Evolutionary conservation across 1,140 invertebrate species (phyloP), one percentile per base, ranked within the genome.

Genomic region (Scaptomyza pallida): DNA sequence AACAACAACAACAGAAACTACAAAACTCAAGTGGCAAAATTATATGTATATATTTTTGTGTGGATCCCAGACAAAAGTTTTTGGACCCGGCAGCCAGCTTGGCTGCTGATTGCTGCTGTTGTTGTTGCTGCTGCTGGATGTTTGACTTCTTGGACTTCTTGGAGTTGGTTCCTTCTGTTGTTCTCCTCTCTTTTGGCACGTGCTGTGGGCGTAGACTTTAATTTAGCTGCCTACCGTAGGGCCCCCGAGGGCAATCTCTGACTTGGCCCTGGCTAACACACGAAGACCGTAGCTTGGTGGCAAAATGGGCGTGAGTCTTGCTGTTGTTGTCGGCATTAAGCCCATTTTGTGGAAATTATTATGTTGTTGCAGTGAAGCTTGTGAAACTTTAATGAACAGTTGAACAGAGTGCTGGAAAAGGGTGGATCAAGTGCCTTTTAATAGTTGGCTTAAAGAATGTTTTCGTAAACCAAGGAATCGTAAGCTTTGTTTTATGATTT

Each of bases 201-300:
- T 85, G 81, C 82, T 85, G 77, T 77, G 81, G 81, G 81, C 81
- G 81, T 85, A 71, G 37, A 78, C 82, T 76, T 77, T 60, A 77
- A 83, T 83, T 83, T 83, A 47, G 69, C 60, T 67, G 45, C 65
- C 55, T 72, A 60, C 55, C 50, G 35, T 45, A 60, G 12, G 50
- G 67, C 75, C 80, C 44, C 57, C 70, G 67, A 78, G 73, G 68
- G 57, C 19, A 44, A 43, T 41, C 35, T 44, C 19, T 54, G 19
- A 15, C 26, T 21, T 55, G 55, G 33, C 48, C 48, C 16, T 30
- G 43, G 45, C 30, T 5, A 26, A 44, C 52, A 44, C 16, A 43
- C 19, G 51, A 15, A n/a, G n/a, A 26, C 35, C 37, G 44, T 17
- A 15, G 41, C 57, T 56, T 67, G 44, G 76, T 55, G 63, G 72